Percentiles rank a stretch among this genome's conserved stretches.
Conservation (phyloP, 92 coral and sea anemone genomes). For the Diadumene lineata region DNA sequence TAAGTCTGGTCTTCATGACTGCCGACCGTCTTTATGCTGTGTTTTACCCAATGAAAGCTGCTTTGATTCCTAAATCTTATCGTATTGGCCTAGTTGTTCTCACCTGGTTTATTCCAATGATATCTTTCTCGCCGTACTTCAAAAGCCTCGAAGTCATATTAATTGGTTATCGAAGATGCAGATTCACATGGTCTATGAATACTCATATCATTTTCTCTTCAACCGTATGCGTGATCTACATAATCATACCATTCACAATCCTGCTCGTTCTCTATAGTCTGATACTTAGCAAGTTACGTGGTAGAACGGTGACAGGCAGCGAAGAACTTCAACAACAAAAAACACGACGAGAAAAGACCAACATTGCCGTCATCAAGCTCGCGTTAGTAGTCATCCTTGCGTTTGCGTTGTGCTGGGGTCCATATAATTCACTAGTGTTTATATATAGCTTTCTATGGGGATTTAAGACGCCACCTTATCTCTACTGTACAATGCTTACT, state of each 20-base stretch:
- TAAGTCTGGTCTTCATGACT: constrained; percentile 31
- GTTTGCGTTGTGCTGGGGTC: constrained; percentile 38
- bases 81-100: constrained; percentile 8
- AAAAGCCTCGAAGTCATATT: neutral
- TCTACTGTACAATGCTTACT: neutral
- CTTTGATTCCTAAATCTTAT: constrained; percentile 7
- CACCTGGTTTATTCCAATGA: constrained; percentile 24
- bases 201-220: constrained; percentile 13
- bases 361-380: constrained; percentile 27
- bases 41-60: constrained; percentile 30
- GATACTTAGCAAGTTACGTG: constrained; percentile 17
- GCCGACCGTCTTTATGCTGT: constrained; percentile 38
- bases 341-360: constrained; percentile 19
- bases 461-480: neutral
- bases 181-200: neutral
- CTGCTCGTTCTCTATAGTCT: constrained; percentile 3
- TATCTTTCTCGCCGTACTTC: constrained; percentile 24
- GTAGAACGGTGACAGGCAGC: constrained; percentile 20
- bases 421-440: constrained; percentile 20
- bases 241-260: constrained; percentile 18
- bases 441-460: constrained; percentile 4
- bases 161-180: neutral
- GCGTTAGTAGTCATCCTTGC: constrained; percentile 18
- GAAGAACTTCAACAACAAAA: constrained; percentile 12
- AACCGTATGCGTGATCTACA: constrained; percentile 9